Conservation (phyloP, 2,888 invertebrate species). For the Tinea semifulvella region DNA sequence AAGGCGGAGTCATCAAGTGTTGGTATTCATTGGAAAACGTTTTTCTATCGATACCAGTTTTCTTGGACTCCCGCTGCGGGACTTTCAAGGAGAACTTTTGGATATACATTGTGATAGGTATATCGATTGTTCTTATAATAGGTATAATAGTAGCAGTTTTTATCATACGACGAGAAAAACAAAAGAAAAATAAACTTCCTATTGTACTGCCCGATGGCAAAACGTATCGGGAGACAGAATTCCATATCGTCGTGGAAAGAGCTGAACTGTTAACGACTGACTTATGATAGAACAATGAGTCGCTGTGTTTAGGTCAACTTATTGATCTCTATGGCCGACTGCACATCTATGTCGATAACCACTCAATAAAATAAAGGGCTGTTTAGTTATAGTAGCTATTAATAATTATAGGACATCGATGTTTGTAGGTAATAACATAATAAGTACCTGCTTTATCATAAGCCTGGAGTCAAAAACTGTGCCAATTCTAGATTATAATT, state of each 20-base stretch:
- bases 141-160: constrained; percentile 56
- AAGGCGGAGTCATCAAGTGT: constrained; percentile 45
- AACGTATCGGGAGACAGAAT: constrained; percentile 86
- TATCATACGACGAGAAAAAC: constrained; percentile 54
- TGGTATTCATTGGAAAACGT: constrained; percentile 50
- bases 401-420: no score
- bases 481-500: constrained; percentile 7
- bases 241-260: constrained; percentile 86
- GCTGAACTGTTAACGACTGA: constrained; percentile 84
- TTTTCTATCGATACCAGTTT: constrained; percentile 46
- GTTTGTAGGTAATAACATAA: no score
- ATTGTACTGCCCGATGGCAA: constrained; percentile 83
- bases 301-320: background rate
- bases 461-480: constrained; percentile 5
- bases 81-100: constrained; percentile 52
- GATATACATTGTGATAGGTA: constrained; percentile 54
- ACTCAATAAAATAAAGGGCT: no score
- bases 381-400: no score
- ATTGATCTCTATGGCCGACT: no score
- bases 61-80: constrained; percentile 47
- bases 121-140: constrained; percentile 50
- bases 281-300: constrained; percentile 49
- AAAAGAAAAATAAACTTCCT: constrained; percentile 69
- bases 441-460: background rate
- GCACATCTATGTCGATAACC: no score